These are phyloP conservation scores for Orthosia incerta DNA, from an alignment of 2,888 invertebrate species.

Conservation along the genomic window DNA sequence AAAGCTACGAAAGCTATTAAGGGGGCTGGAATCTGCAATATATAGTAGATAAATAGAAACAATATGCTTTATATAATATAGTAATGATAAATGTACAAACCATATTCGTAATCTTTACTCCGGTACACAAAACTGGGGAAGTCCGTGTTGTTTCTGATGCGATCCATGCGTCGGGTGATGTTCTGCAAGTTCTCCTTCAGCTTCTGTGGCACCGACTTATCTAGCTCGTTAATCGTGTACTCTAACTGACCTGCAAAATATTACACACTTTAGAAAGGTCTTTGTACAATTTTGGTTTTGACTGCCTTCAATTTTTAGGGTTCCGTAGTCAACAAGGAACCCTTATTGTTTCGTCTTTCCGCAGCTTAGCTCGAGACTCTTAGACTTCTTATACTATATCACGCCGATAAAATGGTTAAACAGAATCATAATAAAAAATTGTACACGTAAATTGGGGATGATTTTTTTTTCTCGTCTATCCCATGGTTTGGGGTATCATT, in stretches of 20 bases:
- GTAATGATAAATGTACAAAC: conserved; percentile 68
- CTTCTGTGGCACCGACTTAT: conserved; percentile 84
- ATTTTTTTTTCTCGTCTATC: no score
- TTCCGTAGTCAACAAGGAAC: no score
- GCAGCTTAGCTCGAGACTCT: no score
- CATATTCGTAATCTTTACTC: conserved; percentile 88
- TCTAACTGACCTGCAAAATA: conserved; percentile 82
- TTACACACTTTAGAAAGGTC: conserved; percentile 5
- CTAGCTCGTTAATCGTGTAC: conserved; percentile 87
- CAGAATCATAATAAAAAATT: no score
- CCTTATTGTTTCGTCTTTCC: no score
- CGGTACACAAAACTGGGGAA: conserved; percentile 78
- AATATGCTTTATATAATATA: background rate
- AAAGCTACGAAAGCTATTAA: no score
- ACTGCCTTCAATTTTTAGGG: conserved; percentile 7
- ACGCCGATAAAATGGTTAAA: no score
- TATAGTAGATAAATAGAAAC: background rate
- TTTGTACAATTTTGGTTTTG: conserved; percentile 4
- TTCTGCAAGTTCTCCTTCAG: conserved; percentile 86
- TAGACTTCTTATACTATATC: no score
- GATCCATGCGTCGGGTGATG: conserved; percentile 85
- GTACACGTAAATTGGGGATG: no score
- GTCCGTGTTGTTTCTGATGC: conserved; percentile 81
- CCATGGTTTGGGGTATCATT: no score
- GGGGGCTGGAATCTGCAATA: no score